Evolutionary conservation across 2,797 vertebrate genomes (phyloP).

Genomic region (Notamacropus eugenii): DNA sequence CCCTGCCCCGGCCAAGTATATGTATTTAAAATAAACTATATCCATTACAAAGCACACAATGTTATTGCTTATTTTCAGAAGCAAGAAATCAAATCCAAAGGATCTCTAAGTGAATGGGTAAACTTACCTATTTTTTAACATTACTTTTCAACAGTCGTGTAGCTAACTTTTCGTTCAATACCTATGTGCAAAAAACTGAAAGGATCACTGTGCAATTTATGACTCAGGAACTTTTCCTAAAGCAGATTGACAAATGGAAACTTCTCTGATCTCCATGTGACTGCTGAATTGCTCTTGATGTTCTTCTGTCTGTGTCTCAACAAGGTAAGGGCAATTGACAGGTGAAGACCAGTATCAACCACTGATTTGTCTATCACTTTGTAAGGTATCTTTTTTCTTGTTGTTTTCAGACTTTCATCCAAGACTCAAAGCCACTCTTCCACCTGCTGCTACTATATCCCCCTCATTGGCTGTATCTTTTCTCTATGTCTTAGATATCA

Average conservation of each 20-base stretch:
- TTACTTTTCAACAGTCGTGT: slow-evolving; percentile 10
- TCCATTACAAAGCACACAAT: neutral
- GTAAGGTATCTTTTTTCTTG: neutral
- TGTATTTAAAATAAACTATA: slow-evolving; percentile 25
- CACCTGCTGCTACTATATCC: neutral
- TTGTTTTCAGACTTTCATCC: neutral
- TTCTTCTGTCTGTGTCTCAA: neutral
- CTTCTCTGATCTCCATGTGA: neutral
- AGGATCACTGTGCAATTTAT: neutral
- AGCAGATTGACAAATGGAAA: neutral
- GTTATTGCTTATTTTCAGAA: neutral
- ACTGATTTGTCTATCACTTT: neutral
- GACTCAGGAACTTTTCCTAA: slow-evolving; percentile 4
- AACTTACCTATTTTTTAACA: slow-evolving; percentile 1
- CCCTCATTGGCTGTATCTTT: neutral
- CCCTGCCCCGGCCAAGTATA: neutral
- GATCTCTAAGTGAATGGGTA: neutral
- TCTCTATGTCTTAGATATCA: neutral
- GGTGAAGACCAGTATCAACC: neutral
- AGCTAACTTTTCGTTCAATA: slow-evolving; percentile 8
- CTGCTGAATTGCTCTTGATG: neutral
- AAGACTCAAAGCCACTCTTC: neutral
- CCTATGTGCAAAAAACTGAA: neutral
- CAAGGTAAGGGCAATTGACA: neutral
- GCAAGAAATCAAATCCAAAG: neutral